Evolutionary conservation across 2,888 invertebrate genomes (phyloP).

Genomic region (Acanthococcus lagerstroemiae): DNA sequence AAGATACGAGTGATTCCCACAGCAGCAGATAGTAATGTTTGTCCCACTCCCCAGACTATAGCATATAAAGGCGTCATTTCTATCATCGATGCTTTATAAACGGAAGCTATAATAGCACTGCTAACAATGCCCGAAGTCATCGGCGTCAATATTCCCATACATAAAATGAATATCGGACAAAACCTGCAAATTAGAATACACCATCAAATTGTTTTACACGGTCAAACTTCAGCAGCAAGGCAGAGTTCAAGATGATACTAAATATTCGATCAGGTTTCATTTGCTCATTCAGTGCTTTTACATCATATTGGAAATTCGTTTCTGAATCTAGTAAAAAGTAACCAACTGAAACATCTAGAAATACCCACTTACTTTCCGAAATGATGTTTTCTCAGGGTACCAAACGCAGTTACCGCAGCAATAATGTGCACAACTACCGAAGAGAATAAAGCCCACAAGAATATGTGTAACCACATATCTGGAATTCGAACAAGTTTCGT

Average conservation of each 20-base stretch:
- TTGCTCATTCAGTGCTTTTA: no score
- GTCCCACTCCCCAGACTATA: slow-evolving; percentile 88
- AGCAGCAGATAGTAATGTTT: slow-evolving; percentile 77
- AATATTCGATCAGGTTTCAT: no score
- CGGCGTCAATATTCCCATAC: slow-evolving; percentile 83
- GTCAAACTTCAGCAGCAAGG: neutral
- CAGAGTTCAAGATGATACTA: no score
- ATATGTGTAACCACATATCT: slow-evolving; percentile 97
- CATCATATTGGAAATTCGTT: neutral
- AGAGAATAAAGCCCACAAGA: slow-evolving; percentile 89
- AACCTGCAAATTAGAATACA: slow-evolving; percentile 51
- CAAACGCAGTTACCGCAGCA: slow-evolving; percentile 82
- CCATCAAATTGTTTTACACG: neutral
- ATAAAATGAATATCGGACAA: slow-evolving; percentile 74
- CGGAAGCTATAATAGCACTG: slow-evolving; percentile 88
- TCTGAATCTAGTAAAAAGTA: neutral
- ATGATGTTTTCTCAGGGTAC: slow-evolving; percentile 83
- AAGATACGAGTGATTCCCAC: slow-evolving; percentile 87
- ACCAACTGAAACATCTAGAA: no score
- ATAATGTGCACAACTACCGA: slow-evolving; percentile 81
- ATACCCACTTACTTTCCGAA: slow-evolving; percentile 58
- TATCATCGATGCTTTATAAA: slow-evolving; percentile 79
- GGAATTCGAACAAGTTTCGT: slow-evolving; percentile 40
- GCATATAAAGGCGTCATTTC: slow-evolving; percentile 86
- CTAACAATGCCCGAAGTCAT: slow-evolving; percentile 77